Evolutionary conservation across 2,888 invertebrate genomes (phyloP).

Genomic region (Mythimna impura): DNA sequence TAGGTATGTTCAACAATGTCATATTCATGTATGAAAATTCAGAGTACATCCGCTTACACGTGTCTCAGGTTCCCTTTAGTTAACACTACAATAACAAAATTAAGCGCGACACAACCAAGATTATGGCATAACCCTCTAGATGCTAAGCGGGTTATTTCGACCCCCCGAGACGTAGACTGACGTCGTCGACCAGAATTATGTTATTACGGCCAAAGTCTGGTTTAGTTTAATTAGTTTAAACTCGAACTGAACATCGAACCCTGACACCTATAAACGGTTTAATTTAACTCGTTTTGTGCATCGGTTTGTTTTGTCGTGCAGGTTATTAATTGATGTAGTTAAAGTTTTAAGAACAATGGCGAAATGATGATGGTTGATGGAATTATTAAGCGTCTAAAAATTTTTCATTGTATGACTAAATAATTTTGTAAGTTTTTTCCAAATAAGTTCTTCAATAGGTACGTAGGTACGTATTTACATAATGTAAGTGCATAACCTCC

Average conservation of each 20-base stretch:
- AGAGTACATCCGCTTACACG: background rate
- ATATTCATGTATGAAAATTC: conserved; percentile 8
- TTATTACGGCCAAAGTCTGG: conserved; percentile 75
- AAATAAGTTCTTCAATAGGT: too few species aligned
- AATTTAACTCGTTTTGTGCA: conserved; percentile 47
- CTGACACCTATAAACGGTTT: conserved; percentile 62
- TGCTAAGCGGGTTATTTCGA: conserved; percentile 59
- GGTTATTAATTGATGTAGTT: conserved; percentile 22
- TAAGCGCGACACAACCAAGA: conserved; percentile 46
- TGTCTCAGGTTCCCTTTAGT: conserved; percentile 8
- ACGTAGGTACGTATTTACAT: too few species aligned
- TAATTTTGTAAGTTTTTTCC: too few species aligned
- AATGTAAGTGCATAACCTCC: too few species aligned
- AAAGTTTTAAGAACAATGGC: too few species aligned
- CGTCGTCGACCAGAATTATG: conserved; percentile 69
- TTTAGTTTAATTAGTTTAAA: conserved; percentile 78
- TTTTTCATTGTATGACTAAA: too few species aligned
- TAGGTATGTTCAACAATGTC: conserved; percentile 5
- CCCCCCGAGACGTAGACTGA: conserved; percentile 66
- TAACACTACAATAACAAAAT: conserved; percentile 53
- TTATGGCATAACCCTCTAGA: conserved; percentile 54
- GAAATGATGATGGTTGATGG: too few species aligned
- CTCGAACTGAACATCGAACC: conserved; percentile 67
- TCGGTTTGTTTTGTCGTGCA: background rate
- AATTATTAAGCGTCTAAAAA: too few species aligned